Percentiles rank a stretch among this genome's conserved stretches.
phyloP scores from a whole-genome alignment of 2,888 invertebrate species.

The Pelosia muscerda region DNA sequence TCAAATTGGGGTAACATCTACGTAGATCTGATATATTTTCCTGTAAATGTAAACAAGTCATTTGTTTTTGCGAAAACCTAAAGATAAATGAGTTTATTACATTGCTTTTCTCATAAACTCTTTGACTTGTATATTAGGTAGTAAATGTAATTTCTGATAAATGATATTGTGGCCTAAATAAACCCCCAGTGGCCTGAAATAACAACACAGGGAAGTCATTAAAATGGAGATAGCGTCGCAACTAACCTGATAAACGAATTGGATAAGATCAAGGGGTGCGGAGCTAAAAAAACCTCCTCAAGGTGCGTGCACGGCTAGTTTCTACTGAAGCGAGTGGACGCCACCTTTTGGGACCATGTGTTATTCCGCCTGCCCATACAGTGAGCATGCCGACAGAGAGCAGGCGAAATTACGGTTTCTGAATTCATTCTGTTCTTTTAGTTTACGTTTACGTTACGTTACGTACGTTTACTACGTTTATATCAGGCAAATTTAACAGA shows the following conservation, averaged over 20 bases:
- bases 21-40: neutral
- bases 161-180: slow-evolving; percentile 2
- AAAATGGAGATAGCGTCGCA: neutral
- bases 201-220: neutral
- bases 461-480: neutral
- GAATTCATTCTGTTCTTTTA: neutral
- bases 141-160: slow-evolving; percentile 3
- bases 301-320: neutral
- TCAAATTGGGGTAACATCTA: neutral
- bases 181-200: neutral
- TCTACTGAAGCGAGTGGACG: neutral
- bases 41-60: neutral
- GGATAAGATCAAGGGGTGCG: neutral
- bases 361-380: neutral
- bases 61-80: neutral
- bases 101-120: neutral
- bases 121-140: neutral
- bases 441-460: no score
- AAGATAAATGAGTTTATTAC: slow-evolving; percentile 2
- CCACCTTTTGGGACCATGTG: neutral
- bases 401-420: neutral
- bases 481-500: neutral
- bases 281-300: neutral
- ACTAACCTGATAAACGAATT: neutral
- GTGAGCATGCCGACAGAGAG: neutral